phyloP scores from a whole-genome alignment of 2,113 vertebrate genomes.

The Oxyruncus cristatus region DNA sequence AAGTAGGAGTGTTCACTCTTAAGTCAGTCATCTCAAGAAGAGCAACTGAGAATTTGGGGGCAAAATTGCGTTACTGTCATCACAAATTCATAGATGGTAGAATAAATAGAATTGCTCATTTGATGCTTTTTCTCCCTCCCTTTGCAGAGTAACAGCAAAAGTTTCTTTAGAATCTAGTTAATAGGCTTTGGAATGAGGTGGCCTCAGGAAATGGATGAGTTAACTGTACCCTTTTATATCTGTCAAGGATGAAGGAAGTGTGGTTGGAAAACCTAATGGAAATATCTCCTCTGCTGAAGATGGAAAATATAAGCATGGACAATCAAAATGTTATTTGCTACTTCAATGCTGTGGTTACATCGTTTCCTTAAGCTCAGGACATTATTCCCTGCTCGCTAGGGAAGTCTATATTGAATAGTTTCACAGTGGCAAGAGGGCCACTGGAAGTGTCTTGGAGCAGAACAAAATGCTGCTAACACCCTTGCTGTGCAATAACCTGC shows the following conservation, averaged over 20 bases:
- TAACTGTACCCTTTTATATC: not conserved
- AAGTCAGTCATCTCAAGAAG: not conserved
- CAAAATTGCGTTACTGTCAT: not conserved
- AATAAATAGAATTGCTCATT: not conserved
- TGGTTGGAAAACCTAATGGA: not conserved
- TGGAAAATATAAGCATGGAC: not conserved
- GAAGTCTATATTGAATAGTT: not conserved
- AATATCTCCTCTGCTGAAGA: not conserved
- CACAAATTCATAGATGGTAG: not conserved
- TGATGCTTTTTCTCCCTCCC: not conserved
- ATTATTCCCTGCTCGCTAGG: not conserved
- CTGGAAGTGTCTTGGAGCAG: not conserved
- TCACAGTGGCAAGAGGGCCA: not conserved
- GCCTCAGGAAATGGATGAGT: not conserved
- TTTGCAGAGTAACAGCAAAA: not conserved
- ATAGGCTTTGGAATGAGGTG: not conserved
- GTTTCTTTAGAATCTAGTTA: not conserved
- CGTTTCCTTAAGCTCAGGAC: not conserved
- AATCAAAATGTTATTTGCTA: not conserved
- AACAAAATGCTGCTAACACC: not conserved
- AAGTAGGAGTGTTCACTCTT: not conserved
- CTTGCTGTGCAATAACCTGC: not conserved
- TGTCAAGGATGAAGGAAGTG: not conserved
- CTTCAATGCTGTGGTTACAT: not conserved
- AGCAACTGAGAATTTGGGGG: not conserved